Conservation (phyloP, 2,888 invertebrate species). For the Temnothorax rugatulus region DNA sequence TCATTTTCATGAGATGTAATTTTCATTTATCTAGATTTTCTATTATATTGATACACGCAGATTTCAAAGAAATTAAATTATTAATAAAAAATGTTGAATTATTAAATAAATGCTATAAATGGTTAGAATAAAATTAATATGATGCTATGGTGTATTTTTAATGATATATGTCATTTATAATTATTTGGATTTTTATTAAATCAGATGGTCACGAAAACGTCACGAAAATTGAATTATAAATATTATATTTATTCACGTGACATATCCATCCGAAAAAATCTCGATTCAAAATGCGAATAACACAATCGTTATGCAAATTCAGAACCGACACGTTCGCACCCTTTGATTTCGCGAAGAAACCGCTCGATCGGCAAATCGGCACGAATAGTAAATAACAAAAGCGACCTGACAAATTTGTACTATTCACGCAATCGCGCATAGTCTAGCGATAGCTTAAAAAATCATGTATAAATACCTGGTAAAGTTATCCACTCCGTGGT, state of each 20-base stretch:
- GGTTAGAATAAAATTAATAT: conserved; percentile 1
- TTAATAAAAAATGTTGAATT: not conserved
- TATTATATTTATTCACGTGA: not conserved
- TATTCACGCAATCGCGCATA: not conserved
- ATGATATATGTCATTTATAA: not conserved
- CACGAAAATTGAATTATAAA: not conserved
- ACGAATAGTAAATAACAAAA: not conserved
- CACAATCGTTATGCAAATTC: not conserved
- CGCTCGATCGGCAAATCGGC: not conserved
- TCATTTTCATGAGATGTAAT: not conserved
- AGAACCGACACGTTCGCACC: not conserved
- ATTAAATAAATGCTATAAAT: not conserved
- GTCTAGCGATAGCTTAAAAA: not conserved
- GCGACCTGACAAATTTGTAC: not conserved
- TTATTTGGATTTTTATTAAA: not conserved
- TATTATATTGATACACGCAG: not conserved
- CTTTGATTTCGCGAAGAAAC: not conserved
- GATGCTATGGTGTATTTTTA: not conserved
- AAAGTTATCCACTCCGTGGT: not conserved
- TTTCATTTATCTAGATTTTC: not conserved
- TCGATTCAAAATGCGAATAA: not conserved
- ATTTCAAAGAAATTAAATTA: not conserved
- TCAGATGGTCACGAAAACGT: no score
- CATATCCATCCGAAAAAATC: not conserved
- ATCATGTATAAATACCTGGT: conserved; percentile 2